These are phyloP conservation scores for Pandemis corylana DNA, from an alignment of 2,888 invertebrate species.

Conservation along the genomic window DNA sequence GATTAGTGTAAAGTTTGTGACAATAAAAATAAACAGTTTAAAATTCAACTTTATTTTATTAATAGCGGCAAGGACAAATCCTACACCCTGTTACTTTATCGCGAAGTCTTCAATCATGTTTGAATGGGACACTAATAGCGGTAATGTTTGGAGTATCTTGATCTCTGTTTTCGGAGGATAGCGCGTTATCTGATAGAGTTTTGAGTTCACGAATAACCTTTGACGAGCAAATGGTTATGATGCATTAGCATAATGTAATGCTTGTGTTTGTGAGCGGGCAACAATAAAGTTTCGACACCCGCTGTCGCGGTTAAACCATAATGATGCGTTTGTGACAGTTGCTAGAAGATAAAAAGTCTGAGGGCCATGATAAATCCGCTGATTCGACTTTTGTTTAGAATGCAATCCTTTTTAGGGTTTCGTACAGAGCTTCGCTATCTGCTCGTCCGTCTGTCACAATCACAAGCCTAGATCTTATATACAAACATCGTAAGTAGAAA, in stretches of 20 bases:
- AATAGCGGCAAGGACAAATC: too few relatives aligned
- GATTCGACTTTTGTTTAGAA: too few relatives aligned
- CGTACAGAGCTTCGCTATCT: too few relatives aligned
- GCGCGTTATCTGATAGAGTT: conserved; percentile 29
- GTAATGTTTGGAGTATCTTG: conserved; percentile 26
- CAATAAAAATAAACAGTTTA: too few relatives aligned
- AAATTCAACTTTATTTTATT: too few relatives aligned
- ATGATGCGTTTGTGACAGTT: conserved; percentile 4
- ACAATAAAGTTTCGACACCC: conserved; percentile 18
- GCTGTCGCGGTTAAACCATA: not conserved
- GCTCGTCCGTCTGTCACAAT: too few relatives aligned
- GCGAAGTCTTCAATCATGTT: not conserved
- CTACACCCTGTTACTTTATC: not conserved
- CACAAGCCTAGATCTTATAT: too few relatives aligned
- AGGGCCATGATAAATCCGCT: not conserved
- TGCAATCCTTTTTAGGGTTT: too few relatives aligned
- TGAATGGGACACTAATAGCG: conserved; percentile 5
- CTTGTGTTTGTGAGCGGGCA: conserved; percentile 9
- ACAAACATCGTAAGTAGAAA: too few relatives aligned
- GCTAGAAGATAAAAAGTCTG: not conserved
- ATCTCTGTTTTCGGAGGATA: conserved; percentile 39
- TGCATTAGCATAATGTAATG: conserved; percentile 36
- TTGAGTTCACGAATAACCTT: conserved; percentile 31
- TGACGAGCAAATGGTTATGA: conserved; percentile 22
- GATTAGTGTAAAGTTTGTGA: too few relatives aligned